Evolutionary conservation across 2,888 invertebrate genomes (phyloP).

Genomic region (Sinelater perroti): DNA sequence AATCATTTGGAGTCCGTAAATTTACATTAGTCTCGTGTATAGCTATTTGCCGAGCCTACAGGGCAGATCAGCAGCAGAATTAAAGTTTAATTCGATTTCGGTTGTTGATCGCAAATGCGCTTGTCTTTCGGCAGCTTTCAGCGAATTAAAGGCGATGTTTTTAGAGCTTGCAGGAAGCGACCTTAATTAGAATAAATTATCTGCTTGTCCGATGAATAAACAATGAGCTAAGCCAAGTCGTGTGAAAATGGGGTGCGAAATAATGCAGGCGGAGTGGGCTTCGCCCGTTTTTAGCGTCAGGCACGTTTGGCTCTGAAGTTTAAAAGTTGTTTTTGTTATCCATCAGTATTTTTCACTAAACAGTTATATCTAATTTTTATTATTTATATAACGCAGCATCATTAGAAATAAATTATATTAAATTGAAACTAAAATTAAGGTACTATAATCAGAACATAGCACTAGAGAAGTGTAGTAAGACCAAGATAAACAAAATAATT

Average conservation of each 20-base stretch:
- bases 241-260: constrained; percentile 33
- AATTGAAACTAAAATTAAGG: too few relatives aligned
- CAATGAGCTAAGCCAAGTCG: constrained; percentile 32
- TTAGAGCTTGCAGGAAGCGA: constrained; percentile 38
- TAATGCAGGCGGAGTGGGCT: constrained; percentile 27
- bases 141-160: constrained; percentile 18
- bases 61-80: constrained; percentile 25
- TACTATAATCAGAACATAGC: too few relatives aligned
- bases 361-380: too few relatives aligned
- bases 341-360: too few relatives aligned
- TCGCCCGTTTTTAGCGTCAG: constrained; percentile 25
- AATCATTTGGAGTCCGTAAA: too few relatives aligned
- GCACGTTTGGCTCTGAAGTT: constrained; percentile 18
- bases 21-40: neutral
- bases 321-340: too few relatives aligned
- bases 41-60: constrained; percentile 19
- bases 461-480: too few relatives aligned
- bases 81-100: constrained; percentile 33
- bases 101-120: constrained; percentile 26
- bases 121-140: constrained; percentile 25
- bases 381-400: too few relatives aligned
- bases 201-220: constrained; percentile 38
- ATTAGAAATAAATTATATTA: too few relatives aligned
- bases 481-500: too few relatives aligned
- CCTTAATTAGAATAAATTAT: constrained; percentile 50